A percentile compares a stretch with the other conserved stretches of the same genome.
phyloP scores from a whole-genome alignment of 1,140 invertebrate genomes.

The Oncopodura yosiiana region DNA sequence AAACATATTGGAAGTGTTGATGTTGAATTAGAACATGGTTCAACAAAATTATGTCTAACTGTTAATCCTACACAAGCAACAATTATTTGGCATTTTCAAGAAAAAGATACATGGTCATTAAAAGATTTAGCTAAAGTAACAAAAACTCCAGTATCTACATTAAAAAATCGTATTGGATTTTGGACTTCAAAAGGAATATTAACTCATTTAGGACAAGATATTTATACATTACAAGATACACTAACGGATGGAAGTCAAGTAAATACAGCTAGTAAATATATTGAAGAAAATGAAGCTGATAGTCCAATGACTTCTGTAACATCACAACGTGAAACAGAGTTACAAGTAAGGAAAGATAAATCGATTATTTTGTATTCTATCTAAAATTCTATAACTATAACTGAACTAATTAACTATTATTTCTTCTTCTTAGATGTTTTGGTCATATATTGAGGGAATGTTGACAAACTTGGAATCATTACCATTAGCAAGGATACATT shows the following conservation, averaged over 20 bases:
- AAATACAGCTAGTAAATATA: conserved; percentile 34
- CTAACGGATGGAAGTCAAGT: background rate
- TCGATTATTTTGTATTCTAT: conserved; percentile 22
- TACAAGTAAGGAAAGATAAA: conserved; percentile 51
- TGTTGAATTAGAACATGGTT: conserved; percentile 81
- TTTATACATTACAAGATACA: conserved; percentile 14
- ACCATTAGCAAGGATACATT: conserved; percentile 85
- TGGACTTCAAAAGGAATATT: conserved; percentile 20
- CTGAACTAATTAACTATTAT: background rate
- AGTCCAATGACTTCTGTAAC: conserved; percentile 86
- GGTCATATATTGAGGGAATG: conserved; percentile 96
- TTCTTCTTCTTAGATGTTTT: conserved; percentile 60
- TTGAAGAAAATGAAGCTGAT: conserved; percentile 77
- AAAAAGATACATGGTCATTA: conserved; percentile 52
- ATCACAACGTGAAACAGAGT: conserved; percentile 82
- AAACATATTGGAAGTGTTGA: conserved; percentile 83
- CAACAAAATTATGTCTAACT: conserved; percentile 63
- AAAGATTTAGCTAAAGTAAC: background rate
- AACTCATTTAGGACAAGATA: conserved; percentile 1
- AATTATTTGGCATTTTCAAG: conserved; percentile 88
- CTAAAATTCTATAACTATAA: too few species aligned
- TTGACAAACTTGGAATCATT: conserved; percentile 87
- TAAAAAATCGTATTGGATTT: too few species aligned
- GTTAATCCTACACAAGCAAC: conserved; percentile 89
- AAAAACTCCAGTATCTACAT: background rate